Evolutionary conservation across 2,113 vertebrate species (phyloP).

Genomic region (Pedetes capensis): DNA sequence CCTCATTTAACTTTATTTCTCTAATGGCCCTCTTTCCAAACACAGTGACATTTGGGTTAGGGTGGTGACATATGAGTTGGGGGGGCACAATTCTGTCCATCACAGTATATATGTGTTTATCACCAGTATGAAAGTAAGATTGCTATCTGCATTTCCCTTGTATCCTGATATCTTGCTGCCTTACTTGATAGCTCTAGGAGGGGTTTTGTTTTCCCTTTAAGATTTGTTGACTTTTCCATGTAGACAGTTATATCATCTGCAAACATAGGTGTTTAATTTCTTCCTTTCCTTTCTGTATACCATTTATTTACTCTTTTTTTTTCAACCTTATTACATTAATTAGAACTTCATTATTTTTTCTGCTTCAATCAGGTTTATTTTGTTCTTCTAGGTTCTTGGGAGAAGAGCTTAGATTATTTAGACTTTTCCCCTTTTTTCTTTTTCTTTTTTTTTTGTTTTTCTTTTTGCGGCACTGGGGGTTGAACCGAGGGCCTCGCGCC

Average conservation of each 20-base stretch:
- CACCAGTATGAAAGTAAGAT: not conserved
- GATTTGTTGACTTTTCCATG: not conserved
- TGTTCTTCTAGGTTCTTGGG: not conserved
- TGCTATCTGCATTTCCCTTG: too few species aligned
- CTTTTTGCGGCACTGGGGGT: too few species aligned
- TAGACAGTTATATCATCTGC: not conserved
- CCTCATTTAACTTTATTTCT: too few species aligned
- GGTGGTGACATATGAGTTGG: not conserved
- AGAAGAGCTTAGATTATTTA: not conserved
- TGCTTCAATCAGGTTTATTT: not conserved
- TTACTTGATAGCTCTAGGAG: not conserved
- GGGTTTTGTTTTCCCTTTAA: not conserved
- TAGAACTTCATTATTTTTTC: not conserved
- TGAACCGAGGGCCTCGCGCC: too few species aligned
- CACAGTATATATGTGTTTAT: fast-evolving
- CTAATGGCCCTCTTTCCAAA: not conserved
- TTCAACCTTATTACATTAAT: not conserved
- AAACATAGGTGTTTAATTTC: too few species aligned
- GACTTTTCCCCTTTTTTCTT: too few species aligned
- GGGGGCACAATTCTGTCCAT: not conserved
- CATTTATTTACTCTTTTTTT: not conserved
- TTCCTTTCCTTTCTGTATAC: not conserved
- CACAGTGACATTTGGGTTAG: not conserved
- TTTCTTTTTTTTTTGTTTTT: too few species aligned
- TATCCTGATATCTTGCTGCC: not conserved